Evolutionary conservation across 2,797 vertebrate genomes (phyloP).

Genomic region (Propithecus deckenii): DNA sequence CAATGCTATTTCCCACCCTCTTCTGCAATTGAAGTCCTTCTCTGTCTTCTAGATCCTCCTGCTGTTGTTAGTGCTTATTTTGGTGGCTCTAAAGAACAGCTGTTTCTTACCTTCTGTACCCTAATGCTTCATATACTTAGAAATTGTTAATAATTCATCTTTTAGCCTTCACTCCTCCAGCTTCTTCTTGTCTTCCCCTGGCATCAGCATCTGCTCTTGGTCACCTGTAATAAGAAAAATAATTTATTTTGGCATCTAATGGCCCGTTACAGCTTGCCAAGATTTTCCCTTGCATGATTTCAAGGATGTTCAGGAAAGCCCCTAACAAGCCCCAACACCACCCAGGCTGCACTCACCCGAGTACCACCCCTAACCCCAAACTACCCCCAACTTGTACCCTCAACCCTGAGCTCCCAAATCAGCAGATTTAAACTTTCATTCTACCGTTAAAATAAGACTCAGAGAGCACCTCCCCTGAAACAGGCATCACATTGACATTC

Average conservation of each 20-base stretch:
- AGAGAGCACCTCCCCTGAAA: not conserved
- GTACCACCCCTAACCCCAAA: too few relatives aligned
- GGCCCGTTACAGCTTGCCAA: not conserved
- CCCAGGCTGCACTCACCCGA: not conserved
- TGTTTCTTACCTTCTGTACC: not conserved
- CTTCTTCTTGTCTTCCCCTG: not conserved
- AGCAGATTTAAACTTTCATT: not conserved
- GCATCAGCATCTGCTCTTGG: not conserved
- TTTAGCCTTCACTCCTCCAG: not conserved
- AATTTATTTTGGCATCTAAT: not conserved
- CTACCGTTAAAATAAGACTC: not conserved
- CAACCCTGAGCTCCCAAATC: not conserved
- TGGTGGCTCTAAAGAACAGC: not conserved
- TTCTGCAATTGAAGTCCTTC: not conserved
- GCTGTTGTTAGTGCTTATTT: not conserved
- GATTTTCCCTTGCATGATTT: not conserved
- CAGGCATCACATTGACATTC: not conserved
- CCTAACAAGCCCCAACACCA: not conserved
- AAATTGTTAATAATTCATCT: conserved; percentile 43
- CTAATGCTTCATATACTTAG: not conserved
- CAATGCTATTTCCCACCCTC: not conserved
- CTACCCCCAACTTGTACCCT: not conserved
- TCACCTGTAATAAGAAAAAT: conserved; percentile 22
- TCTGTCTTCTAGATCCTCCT: not conserved
- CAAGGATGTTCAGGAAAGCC: not conserved